Evolutionary conservation across 2,888 invertebrate genomes (phyloP).

Genomic region (Heteropelma amictum): DNA sequence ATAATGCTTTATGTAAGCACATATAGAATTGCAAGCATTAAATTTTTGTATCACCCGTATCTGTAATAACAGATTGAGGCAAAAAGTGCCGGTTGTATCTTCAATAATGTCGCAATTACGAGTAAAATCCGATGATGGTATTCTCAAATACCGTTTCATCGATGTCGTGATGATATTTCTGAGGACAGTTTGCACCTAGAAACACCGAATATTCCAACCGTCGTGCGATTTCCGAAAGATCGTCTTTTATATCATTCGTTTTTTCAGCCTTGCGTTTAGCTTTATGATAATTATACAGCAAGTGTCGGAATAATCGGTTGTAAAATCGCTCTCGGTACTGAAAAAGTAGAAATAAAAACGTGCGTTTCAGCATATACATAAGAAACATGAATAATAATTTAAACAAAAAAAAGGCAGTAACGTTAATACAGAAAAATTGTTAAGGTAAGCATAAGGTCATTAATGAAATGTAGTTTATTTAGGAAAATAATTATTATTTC

Average conservation of each 20-base stretch:
- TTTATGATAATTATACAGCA: conserved; percentile 12
- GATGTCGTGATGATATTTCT: conserved; percentile 29
- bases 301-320: not conserved
- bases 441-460: too few relatives aligned
- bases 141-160: conserved; percentile 10
- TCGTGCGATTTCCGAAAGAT: conserved; percentile 26
- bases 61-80: not conserved
- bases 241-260: not conserved
- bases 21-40: not conserved
- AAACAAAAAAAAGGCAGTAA: not conserved
- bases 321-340: conserved; percentile 9
- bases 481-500: too few relatives aligned
- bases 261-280: not conserved
- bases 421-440: too few relatives aligned
- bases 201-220: conserved; percentile 26
- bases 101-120: too few relatives aligned
- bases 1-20: conserved; percentile 17
- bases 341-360: not conserved
- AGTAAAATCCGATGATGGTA: not conserved
- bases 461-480: too few relatives aligned
- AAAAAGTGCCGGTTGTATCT: too few relatives aligned
- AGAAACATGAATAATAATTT: not conserved
- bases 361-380: too few relatives aligned
- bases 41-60: not conserved
- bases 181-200: not conserved